These are phyloP conservation scores for Leucoraja ocellata DNA, from an alignment of 2,797 vertebrate genomes.

Conservation along the genomic window DNA sequence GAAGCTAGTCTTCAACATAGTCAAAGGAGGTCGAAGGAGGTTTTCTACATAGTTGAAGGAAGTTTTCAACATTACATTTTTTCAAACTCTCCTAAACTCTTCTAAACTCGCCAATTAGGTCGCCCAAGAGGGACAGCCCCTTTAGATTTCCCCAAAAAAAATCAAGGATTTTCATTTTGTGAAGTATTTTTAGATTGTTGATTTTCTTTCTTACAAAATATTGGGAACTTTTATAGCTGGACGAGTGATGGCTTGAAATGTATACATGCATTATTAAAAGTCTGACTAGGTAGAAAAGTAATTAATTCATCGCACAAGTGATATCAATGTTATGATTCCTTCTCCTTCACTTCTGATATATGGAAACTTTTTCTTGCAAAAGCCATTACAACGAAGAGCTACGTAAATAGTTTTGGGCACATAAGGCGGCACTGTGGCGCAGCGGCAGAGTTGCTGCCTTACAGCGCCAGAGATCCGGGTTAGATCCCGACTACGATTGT, in stretches of 20 bases:
- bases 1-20: too few relatives aligned
- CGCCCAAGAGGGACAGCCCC: too few relatives aligned
- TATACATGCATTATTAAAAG: too few relatives aligned
- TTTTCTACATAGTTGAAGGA: too few relatives aligned
- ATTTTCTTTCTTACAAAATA: slow-evolving; percentile 11
- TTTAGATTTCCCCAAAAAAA: not conserved
- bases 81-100: too few relatives aligned
- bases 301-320: not conserved
- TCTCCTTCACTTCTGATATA: not conserved
- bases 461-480: too few relatives aligned
- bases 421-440: too few relatives aligned
- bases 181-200: not conserved
- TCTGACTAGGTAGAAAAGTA: not conserved
- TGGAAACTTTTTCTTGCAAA: not conserved
- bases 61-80: too few relatives aligned
- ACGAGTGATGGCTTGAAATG: not conserved
- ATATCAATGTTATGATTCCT: not conserved
- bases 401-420: not conserved
- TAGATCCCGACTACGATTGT: too few relatives aligned
- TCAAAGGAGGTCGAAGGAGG: too few relatives aligned
- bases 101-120: too few relatives aligned
- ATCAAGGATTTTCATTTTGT: not conserved
- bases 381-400: not conserved
- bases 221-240: not conserved
- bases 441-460: too few relatives aligned